Evolutionary conservation across 2,797 vertebrate species (phyloP).

Genomic region (Syngnathus rostellatus): DNA sequence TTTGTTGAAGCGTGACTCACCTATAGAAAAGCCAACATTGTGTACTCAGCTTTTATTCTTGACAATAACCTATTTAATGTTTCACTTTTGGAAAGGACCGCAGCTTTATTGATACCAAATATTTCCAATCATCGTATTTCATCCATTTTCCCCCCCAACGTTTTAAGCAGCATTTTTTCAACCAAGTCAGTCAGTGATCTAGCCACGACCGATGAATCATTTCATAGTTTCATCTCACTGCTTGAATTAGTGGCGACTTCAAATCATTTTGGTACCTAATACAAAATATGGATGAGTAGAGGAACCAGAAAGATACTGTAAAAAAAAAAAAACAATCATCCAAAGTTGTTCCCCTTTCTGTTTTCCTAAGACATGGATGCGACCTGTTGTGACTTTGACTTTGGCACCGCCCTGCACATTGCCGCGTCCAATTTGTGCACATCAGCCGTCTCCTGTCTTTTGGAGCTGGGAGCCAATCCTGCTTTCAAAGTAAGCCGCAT

Average conservation of each 20-base stretch:
- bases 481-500: slow-evolving; percentile 81
- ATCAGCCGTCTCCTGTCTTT: slow-evolving; percentile 81
- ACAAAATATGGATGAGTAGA: not conserved
- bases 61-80: too few relatives aligned
- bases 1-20: too few relatives aligned
- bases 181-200: not conserved
- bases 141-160: too few relatives aligned
- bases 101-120: too few relatives aligned
- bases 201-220: not conserved
- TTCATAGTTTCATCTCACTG: not conserved
- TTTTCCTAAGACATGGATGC: slow-evolving; percentile 81
- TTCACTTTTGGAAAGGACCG: too few relatives aligned
- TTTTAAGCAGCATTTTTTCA: too few relatives aligned
- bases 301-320: not conserved
- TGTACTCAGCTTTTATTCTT: too few relatives aligned
- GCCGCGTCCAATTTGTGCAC: slow-evolving; percentile 91
- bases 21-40: too few relatives aligned
- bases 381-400: slow-evolving; percentile 97
- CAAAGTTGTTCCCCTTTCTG: not conserved
- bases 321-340: not conserved
- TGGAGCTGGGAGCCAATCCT: slow-evolving; percentile 92
- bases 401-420: slow-evolving; percentile 94
- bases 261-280: not conserved
- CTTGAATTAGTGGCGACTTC: not conserved
- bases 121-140: too few relatives aligned